Evolutionary conservation across 2,888 invertebrate species (phyloP).

Genomic region (Pandemis cinnamomeana): DNA sequence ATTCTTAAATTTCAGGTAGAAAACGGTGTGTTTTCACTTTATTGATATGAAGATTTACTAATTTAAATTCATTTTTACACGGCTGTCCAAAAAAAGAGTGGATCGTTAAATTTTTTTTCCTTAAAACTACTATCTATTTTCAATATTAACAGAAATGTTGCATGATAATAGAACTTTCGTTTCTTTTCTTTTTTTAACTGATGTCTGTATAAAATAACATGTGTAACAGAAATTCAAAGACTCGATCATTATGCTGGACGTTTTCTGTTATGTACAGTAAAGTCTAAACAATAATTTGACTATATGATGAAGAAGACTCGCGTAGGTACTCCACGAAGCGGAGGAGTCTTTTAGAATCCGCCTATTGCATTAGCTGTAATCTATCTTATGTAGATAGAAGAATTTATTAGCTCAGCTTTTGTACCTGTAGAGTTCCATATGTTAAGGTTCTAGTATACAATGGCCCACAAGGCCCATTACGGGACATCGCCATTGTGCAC

Average conservation of each 20-base stretch:
- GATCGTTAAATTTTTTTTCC: conserved; percentile 16
- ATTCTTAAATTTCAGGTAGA: conserved; percentile 49
- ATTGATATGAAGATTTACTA: conserved; percentile 37
- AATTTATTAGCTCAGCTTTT: too few relatives aligned
- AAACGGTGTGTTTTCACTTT: conserved; percentile 45
- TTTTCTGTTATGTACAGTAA: neutral
- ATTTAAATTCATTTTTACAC: conserved; percentile 16
- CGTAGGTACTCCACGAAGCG: too few relatives aligned
- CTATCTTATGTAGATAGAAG: too few relatives aligned
- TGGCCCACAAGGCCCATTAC: too few relatives aligned
- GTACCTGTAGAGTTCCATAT: too few relatives aligned
- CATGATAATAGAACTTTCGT: conserved; percentile 30
- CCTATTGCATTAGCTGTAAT: too few relatives aligned
- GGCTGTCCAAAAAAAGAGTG: too few relatives aligned
- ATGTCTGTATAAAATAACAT: neutral
- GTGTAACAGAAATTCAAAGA: conserved; percentile 6
- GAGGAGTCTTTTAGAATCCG: too few relatives aligned
- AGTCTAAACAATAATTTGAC: neutral
- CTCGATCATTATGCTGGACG: conserved; percentile 15
- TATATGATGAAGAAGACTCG: too few relatives aligned
- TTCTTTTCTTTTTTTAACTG: conserved; percentile 6
- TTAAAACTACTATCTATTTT: conserved; percentile 39
- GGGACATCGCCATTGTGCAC: too few relatives aligned
- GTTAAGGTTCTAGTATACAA: too few relatives aligned
- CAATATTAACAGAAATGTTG: conserved; percentile 44